A percentile compares a stretch with the other conserved stretches of the same genome.
These are phyloP conservation scores for Ephestia elutella DNA, from an alignment of 1,140 invertebrate species.

Conservation along the genomic window DNA sequence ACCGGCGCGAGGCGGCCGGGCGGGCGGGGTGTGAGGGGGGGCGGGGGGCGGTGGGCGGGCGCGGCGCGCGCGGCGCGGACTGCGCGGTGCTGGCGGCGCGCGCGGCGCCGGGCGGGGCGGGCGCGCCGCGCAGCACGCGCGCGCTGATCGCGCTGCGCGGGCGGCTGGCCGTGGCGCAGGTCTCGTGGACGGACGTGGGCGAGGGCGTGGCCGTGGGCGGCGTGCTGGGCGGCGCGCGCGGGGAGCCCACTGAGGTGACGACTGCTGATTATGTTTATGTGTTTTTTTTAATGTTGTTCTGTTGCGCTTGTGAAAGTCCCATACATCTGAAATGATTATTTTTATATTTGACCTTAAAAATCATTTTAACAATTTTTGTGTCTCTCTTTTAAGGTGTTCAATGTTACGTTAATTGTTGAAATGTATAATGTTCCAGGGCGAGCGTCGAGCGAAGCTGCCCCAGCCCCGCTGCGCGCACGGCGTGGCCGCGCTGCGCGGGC, in stretches of 20 bases:
- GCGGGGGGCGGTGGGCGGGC: slow-evolving; percentile 73
- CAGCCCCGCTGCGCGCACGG: slow-evolving; percentile 39
- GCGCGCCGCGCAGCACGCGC: slow-evolving; percentile 25
- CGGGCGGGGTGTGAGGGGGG: slow-evolving; percentile 71
- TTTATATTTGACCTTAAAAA: too few relatives aligned
- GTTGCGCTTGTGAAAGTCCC: too few relatives aligned
- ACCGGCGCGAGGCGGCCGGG: slow-evolving; percentile 82
- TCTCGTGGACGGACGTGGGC: slow-evolving; percentile 20
- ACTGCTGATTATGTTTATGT: too few relatives aligned
- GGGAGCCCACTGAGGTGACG: background rate
- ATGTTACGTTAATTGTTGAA: too few relatives aligned
- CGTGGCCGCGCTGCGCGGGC: slow-evolving; percentile 74
- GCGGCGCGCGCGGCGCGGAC: slow-evolving; percentile 16
- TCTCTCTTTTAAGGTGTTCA: too few relatives aligned
- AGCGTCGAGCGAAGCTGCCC: slow-evolving; percentile 26
- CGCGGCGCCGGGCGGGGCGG: background rate
- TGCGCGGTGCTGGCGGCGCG: slow-evolving; percentile 13
- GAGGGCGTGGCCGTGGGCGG: slow-evolving; percentile 17
- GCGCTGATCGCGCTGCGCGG: slow-evolving; percentile 27
- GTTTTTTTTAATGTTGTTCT: too few relatives aligned
- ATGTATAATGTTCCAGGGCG: slow-evolving; percentile 12
- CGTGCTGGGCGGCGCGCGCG: slow-evolving; percentile 18
- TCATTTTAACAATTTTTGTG: too few relatives aligned
- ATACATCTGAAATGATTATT: too few relatives aligned
- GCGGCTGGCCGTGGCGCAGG: slow-evolving; percentile 18